Evolutionary conservation across 2,113 vertebrate genomes (phyloP), one percentile per base, ranked within the genome.

Genomic region (Phylloscopus whistleri): DNA sequence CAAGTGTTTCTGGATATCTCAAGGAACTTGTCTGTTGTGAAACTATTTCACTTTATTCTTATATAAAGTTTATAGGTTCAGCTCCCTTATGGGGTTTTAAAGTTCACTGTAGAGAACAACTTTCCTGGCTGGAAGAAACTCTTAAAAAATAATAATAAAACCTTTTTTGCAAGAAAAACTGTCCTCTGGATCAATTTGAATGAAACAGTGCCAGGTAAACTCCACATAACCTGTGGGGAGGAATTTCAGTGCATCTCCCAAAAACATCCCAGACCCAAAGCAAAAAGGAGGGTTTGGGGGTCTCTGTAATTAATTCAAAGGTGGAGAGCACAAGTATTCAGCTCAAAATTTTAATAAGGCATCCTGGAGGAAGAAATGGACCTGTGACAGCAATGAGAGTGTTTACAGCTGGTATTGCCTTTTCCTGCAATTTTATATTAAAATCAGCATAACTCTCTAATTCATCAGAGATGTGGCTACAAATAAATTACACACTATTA

Each of bases 21-120:
- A 62, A 87, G 83, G 58, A 92, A 84, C 88, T 90, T 37, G n/a
- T 48, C 44, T 92, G 73, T 60, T 87, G 58, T 84, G 93, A 94
- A 90, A n/a, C 58, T 69, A 87, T 81, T 92, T 81, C 26, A 43
- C 46, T 90, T 96, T 58, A 62, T 68, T 93, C 69, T 68, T 87
- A 63, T 49, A 90, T 86, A 77, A 92, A 92, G 20, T 94, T 95
- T 94, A 93, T 56, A 80, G 49, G 60, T 53, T 92, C 72, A 64
- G 85, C 79, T 93, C 77, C 87, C 85, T 88, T 63, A 84, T 0
- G 2, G 82, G 46, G 30, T 58, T 93, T 92, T 83, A 30, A 77
- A 94, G 83, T 75, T 64, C 44, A n/a, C 16, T 19, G 41, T 1
- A 55, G 30, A 89, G 63, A 83, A 11, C 39, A 59, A 75, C 43